Evolutionary conservation across 2,113 vertebrate species (phyloP), one percentile per base, ranked within the genome.

Genomic region (Grus americana): DNA sequence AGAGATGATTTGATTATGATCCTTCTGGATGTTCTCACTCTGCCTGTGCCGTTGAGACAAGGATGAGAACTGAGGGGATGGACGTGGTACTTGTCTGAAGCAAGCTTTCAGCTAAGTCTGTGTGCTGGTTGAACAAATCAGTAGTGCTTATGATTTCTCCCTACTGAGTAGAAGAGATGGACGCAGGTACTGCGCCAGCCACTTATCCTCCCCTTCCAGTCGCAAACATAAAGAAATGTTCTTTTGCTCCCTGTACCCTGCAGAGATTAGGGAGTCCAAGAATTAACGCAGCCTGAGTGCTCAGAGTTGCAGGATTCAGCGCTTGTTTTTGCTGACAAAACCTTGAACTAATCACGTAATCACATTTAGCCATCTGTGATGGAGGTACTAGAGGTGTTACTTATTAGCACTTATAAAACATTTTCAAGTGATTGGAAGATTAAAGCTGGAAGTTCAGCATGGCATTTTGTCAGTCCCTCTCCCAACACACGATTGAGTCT

Each of bases 41-140:
- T 66, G 86, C 46, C 34, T 0, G 0, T 34, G 62, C 58, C 2
- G 0, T 2, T 5, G 57, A 49, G 70, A 40, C 26, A 15, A 26
- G 52, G 76, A 6, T 57, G 81, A 57, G 68, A 71, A 24, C 36
- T 4, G 50, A 70, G 36, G 44, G 61, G 38, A 17, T 42, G 44
- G 36, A 49, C 0, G 8, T 29, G n/a, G 61, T 38, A 26, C 81
- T 61, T 29, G 50, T 32, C 46, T 73, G 49, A 61, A 63, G 15
- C 5, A 10, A 32, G 55, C 6, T 71, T 40, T 71, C 42, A 62
- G 79, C 11, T 4, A 1, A 19, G 32, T 10, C 40, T 5, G 0
- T 1, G 2, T 34, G 49, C 40, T 14, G 17, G 22, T 2, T 68
- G 58, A n/a, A 58, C 66, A 44, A 17, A 79, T 19, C 7, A 10